Evolutionary conservation across 1,140 invertebrate genomes (phyloP).

Genomic region (Caerostris darwini): DNA sequence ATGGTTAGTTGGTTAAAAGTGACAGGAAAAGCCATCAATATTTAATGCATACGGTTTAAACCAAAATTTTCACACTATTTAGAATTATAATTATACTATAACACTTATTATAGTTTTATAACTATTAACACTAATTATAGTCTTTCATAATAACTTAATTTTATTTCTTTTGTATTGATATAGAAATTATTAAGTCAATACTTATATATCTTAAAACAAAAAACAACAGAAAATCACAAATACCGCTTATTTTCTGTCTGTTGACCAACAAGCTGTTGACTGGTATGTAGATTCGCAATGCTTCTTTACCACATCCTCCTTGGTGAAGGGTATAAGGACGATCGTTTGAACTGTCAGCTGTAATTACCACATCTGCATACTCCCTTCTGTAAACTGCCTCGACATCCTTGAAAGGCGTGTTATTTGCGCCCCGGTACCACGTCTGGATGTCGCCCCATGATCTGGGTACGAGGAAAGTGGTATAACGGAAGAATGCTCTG

Average conservation of each 20-base stretch:
- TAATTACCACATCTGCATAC: neutral
- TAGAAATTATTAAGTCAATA: no score
- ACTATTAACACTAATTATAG: no score
- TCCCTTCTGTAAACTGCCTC: neutral
- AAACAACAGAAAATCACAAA: neutral
- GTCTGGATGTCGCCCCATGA: neutral
- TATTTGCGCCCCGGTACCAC: neutral
- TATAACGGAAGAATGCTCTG: conserved; percentile 31
- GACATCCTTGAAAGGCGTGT: neutral
- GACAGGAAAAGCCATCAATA: no score
- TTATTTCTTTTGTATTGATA: no score
- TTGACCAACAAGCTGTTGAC: neutral
- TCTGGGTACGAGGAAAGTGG: conserved; percentile 23
- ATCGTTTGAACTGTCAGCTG: neutral
- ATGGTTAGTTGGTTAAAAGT: no score
- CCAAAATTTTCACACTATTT: no score
- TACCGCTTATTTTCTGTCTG: neutral
- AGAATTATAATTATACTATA: no score
- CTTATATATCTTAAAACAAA: neutral
- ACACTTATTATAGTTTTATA: no score
- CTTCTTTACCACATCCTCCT: conserved; percentile 8
- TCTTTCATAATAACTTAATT: no score
- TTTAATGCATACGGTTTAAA: no score
- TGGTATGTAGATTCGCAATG: conserved; percentile 39
- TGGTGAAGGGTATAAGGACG: conserved; percentile 55